These are phyloP conservation scores for Cercopithecus petaurista DNA, from an alignment of 2,797 vertebrate genomes.

Conservation along the genomic window DNA sequence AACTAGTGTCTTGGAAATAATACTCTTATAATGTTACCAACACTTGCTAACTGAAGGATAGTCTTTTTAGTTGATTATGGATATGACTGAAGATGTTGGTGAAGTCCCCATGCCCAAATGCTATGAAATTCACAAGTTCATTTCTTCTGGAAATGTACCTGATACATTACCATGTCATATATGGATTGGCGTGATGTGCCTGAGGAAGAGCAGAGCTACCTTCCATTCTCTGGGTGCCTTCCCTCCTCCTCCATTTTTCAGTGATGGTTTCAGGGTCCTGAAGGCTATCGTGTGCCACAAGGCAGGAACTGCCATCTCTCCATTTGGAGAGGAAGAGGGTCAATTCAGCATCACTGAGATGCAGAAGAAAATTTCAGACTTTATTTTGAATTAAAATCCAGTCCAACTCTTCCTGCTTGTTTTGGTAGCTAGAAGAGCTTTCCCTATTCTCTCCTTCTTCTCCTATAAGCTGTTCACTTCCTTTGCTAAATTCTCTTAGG, in stretches of 20 bases:
- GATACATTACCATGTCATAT: accelerated
- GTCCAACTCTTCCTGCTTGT: neutral
- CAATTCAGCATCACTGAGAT: neutral
- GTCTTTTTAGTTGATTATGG: neutral
- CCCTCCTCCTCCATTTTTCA: neutral
- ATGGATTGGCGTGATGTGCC: no score
- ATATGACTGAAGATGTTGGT: neutral
- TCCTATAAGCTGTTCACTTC: neutral
- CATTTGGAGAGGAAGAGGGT: neutral
- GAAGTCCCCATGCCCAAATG: neutral
- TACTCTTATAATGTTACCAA: neutral
- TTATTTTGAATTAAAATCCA: neutral
- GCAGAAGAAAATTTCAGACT: neutral
- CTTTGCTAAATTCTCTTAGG: neutral
- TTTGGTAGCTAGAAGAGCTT: neutral
- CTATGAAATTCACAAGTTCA: neutral
- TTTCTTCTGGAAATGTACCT: neutral
- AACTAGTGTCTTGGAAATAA: neutral
- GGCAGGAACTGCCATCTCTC: neutral
- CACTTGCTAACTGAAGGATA: neutral
- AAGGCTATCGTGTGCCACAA: accelerated
- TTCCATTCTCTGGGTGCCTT: neutral
- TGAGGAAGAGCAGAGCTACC: neutral
- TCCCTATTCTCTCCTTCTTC: neutral
- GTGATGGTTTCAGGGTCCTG: neutral